Base-by-base conservation (phyloP, 2,888 invertebrate species). In the Monochamus alternatus region DNA sequence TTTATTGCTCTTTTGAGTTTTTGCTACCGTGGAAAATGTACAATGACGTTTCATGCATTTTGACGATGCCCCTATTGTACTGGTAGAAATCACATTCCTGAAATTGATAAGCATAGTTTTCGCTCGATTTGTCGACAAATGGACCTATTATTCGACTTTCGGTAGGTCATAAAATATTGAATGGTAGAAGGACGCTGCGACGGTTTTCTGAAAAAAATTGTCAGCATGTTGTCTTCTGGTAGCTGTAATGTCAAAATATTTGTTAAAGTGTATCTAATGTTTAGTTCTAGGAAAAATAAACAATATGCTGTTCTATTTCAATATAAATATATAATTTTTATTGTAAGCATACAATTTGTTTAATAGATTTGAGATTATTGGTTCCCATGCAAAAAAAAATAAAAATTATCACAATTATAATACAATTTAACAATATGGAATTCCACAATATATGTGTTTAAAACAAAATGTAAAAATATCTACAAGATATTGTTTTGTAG, bases 1-100 rank as follows among this genome's bases (percentile, higher is more conserved):
- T 73, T 71, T 75, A 68, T 68, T 73, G 64, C 75, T 43, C 10
- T 60, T 12, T 69, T 69, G 47, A 47, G 31, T 44, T 62, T 69
- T 69, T 69, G 69, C 69, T 69, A 69, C 69, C 47, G 69, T 60
- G 7, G 12, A n/a, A 5, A n/a, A 3, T 31, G 9, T 9, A 51
- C 22, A 64, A 64, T 64, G 47, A 9, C 5, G 10, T 12, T 10
- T 38, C 3, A 30, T 47, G 3, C 30, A 31, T 3, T 9, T 8
- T 10, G 47, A 51, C 47, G 9, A 51, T 44, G n/a, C 32, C 22
- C 43, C 10, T 47, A 47, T 47, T 47, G 47, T 63, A 12, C n/a
- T 32, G 22, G n/a, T 63, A 47, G 64, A 64, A 64, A 47, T 64
- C 47, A 30, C 10, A 22, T 64, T 64, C 64, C 10, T 5, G 47